phyloP scores from a whole-genome alignment of 2,797 vertebrate genomes.

The Erpetoichthys calabaricus region DNA sequence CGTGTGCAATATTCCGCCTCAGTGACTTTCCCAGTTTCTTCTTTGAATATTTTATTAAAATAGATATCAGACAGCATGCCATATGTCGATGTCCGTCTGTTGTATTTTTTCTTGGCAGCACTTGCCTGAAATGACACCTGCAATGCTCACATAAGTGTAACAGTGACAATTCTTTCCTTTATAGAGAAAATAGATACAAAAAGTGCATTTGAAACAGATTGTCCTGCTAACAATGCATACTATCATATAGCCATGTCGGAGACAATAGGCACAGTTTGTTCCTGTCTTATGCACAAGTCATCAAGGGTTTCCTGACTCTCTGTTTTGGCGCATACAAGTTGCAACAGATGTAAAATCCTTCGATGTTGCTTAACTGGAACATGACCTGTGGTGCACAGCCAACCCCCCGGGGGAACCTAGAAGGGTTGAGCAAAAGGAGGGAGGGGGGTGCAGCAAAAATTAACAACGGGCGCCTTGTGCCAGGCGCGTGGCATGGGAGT shows the following conservation, averaged over 20 bases:
- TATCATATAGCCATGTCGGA: conserved; percentile 44
- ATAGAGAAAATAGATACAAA: conserved; percentile 26
- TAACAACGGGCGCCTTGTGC: conserved; percentile 72
- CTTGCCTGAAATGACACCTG: conserved; percentile 33
- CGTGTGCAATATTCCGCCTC: no score
- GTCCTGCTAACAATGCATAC: conserved; percentile 55
- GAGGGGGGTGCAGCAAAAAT: conserved; percentile 31
- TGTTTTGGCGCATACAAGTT: conserved; percentile 40
- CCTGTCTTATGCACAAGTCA: conserved; percentile 49
- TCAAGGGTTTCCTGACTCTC: conserved; percentile 32
- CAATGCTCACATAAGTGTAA: conserved; percentile 20
- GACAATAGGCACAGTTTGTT: conserved; percentile 49
- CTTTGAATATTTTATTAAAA: conserved; percentile 10
- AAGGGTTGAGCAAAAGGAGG: conserved; percentile 20
- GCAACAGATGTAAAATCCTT: conserved; percentile 71
- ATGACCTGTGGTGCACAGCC: conserved; percentile 51
- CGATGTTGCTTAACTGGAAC: conserved; percentile 37
- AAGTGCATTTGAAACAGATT: conserved; percentile 51
- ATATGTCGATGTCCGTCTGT: conserved; percentile 29
- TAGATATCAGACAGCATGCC: conserved; percentile 18
- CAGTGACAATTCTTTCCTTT: conserved; percentile 26
- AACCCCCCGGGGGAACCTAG: conserved; percentile 20
- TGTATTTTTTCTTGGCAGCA: conserved; percentile 30
- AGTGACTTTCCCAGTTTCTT: no score
- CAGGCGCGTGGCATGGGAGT: conserved; percentile 58